Evolutionary conservation across 2,797 vertebrate genomes (phyloP), one percentile per base, ranked within the genome.

Genomic region (Betta splendens): DNA sequence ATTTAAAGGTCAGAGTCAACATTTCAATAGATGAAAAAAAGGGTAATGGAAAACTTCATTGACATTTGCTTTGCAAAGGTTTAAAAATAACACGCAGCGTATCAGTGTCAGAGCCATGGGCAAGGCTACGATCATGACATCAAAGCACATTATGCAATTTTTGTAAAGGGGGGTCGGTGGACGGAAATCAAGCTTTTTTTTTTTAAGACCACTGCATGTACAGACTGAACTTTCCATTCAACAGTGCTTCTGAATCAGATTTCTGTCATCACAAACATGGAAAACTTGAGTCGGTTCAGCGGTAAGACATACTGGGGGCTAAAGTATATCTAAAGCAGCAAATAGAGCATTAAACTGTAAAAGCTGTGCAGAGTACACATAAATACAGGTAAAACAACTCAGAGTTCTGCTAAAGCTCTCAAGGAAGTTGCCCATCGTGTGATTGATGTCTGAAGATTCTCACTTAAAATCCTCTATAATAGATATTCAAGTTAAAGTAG

Each of bases 21-120:
- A 68, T 79, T 82, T 88, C 57, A 64, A 75, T 49, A 77, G 64
- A 81, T 80, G 69, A 84, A 81, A n/a, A n/a, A 89, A 72, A 44
- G 64, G 86, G 73, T 78, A 74, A 87, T 85, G 87, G 87, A 91
- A 89, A 90, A 87, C 83, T 79, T 75, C 76, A 92, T 86, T 87
- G 88, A 90, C 80, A 88, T 88, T 89, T 84, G 67, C 75, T 69
- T 64, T 68, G 75, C 79, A 81, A 84, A 72, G 75, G 86, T 88
- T 89, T 91, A 87, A 91, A 92, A 91, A 91, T 91, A 92, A 87
- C 89, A 47, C 58, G 69, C 44, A 3, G 73, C 75, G 75, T 76
- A 81, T 87, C 75, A 84, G 77, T 87, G 85, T 74, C 79, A 83
- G 72, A 81, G 75, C 84, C 81, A 80, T 52, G 69, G 83, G 87